Evolutionary conservation across 1,140 invertebrate species (phyloP), one percentile per base, ranked within the genome.

Genomic region (Phenacoccus solenopsis): DNA sequence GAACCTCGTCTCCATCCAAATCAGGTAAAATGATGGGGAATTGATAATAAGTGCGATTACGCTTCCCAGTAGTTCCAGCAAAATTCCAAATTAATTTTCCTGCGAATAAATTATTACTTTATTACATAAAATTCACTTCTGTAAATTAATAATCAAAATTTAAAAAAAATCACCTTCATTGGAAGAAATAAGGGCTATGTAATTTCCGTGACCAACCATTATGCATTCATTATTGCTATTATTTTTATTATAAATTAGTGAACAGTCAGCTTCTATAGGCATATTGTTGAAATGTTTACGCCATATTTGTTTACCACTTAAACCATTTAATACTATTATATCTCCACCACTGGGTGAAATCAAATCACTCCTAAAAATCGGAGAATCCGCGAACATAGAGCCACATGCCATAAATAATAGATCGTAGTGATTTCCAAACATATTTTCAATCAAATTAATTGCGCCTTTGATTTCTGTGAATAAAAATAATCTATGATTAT

Each of bases 281-380:
- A 64, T 64, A 10, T 20, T 9, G 59, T 64, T 64, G 22, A 64
- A 64, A 24, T 64, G 59, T 22, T 64, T 64, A 16, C 59, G 59
- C 59, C 59, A 64, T 3, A 25, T 24, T 64, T 64, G 59, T 64
- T 64, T 64, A 4, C 59, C 59, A 16, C 59, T 64, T 64, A 64
- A 16, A 24, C 59, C 59, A 20, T 64, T 64, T 16, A 64, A 24
- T 9, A 24, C 10, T 64, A 64, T 24, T 25, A 27, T 2, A 27
- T 64, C 59, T 4, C 59, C 59, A 3, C 59, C 59, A 4, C 2
- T 16, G 9, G 59, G 16, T 27, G 59, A 64, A 3, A 3, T 24
- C 22, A 64, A 64, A 20, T 64, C 25, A 24, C 22, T 64, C 16
- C 59, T 24, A 25, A 64, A 24, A 10, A 64, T 2, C 2, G 59